Evolutionary conservation across 2,113 vertebrate species (phyloP).

Genomic region (Rhinichthys klamathensis): DNA sequence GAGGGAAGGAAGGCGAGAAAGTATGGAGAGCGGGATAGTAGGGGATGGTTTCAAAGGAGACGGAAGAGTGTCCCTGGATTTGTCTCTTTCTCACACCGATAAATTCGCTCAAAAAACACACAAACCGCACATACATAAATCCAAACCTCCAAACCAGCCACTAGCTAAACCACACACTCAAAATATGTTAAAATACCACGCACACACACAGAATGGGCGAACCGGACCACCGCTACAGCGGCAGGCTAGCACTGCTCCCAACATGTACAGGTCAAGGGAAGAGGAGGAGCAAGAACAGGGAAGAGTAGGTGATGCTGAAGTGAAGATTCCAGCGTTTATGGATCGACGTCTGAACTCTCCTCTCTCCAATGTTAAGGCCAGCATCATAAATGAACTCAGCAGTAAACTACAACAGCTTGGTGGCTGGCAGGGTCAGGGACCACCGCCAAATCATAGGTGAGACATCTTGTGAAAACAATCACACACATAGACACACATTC

Average conservation of each 20-base stretch:
- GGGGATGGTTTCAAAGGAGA: slow-evolving; percentile 65
- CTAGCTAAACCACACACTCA: slow-evolving; percentile 67
- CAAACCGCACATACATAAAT: slow-evolving; percentile 56
- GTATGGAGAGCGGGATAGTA: slow-evolving; percentile 25
- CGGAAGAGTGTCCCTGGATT: slow-evolving; percentile 79
- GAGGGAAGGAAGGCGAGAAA: slow-evolving; percentile 35
- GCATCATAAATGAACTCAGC: slow-evolving; percentile 91
- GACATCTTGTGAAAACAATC: slow-evolving; percentile 17
- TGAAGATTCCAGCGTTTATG: slow-evolving; percentile 56
- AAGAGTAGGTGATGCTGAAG: slow-evolving; percentile 57
- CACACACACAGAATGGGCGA: slow-evolving; percentile 28
- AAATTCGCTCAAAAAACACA: slow-evolving; percentile 81
- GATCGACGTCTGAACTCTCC: slow-evolving; percentile 76
- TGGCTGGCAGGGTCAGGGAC: slow-evolving; percentile 73
- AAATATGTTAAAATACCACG: slow-evolving; percentile 41
- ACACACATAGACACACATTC: not conserved
- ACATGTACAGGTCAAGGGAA: slow-evolving; percentile 64
- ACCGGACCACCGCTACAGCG: slow-evolving; percentile 65
- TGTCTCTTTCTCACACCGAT: slow-evolving; percentile 81
- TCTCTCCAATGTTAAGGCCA: slow-evolving; percentile 86
- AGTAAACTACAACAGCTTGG: slow-evolving; percentile 92
- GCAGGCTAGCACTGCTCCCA: slow-evolving; percentile 73
- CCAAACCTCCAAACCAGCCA: slow-evolving; percentile 67
- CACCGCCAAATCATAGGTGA: slow-evolving; percentile 73
- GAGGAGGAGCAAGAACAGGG: slow-evolving; percentile 63